Percentiles rank a stretch among this genome's conserved stretches.
Conservation (phyloP, 2,888 invertebrate genomes). For the Carcina quercana region DNA sequence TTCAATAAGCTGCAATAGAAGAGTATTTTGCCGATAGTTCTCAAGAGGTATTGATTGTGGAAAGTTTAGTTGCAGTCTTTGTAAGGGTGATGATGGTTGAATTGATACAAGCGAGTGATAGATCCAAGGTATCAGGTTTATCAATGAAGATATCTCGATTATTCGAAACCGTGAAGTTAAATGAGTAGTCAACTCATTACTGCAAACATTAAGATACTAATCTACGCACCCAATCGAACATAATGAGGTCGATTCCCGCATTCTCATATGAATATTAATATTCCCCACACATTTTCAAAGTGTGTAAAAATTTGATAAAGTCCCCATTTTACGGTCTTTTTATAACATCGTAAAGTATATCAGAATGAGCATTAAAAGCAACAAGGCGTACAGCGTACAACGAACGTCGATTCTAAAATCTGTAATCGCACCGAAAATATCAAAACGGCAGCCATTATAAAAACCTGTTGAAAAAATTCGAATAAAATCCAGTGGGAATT, state of each 20-base stretch:
- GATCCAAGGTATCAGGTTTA: no score
- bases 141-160: conserved; percentile 34
- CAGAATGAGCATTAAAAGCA: conserved; percentile 22
- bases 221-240: conserved; percentile 48
- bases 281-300: conserved; percentile 31
- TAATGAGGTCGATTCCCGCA: conserved; percentile 61
- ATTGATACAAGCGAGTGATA: no score
- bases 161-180: conserved; percentile 36
- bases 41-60: no score
- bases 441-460: conserved; percentile 1
- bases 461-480: neutral
- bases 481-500: conserved; percentile 14
- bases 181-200: conserved; percentile 51
- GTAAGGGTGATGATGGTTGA: no score
- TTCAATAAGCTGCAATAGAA: no score
- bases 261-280: conserved; percentile 59
- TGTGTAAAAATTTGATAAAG: conserved; percentile 37
- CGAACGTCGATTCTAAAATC: conserved; percentile 1
- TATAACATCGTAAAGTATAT: conserved; percentile 14
- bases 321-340: conserved; percentile 34
- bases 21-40: no score
- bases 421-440: conserved; percentile 8
- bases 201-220: conserved; percentile 43
- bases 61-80: no score
- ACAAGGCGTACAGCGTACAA: conserved; percentile 3